phyloP scores from a whole-genome alignment of 2,888 invertebrate genomes.

The Iselma pallidipennis region DNA sequence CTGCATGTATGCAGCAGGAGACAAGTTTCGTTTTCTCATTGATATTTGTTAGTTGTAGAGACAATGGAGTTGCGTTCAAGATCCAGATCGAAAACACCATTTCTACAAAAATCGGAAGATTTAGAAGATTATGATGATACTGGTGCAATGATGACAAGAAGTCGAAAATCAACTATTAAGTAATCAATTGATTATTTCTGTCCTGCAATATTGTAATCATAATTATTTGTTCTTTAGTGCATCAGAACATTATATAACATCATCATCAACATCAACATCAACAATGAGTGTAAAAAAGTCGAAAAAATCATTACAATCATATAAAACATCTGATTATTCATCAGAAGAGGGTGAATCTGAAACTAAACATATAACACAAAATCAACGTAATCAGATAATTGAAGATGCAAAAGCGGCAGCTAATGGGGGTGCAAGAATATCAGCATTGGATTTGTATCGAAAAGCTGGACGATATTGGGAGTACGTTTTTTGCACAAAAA shows the following conservation, averaged over 20 bases:
- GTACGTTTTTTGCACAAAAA: constrained; percentile 59
- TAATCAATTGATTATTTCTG: not conserved
- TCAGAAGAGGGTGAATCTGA: constrained; percentile 61
- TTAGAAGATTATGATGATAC: constrained; percentile 58
- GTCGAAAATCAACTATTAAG: constrained; percentile 55
- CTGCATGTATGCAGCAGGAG: constrained; percentile 20
- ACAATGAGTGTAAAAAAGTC: constrained; percentile 38
- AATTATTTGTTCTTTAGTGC: constrained; percentile 48
- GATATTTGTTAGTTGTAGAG: constrained; percentile 19
- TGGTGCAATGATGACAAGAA: constrained; percentile 39
- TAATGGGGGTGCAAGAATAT: constrained; percentile 61
- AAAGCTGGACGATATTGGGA: constrained; percentile 84
- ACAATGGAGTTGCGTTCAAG: constrained; percentile 65
- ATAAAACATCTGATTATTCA: constrained; percentile 67
- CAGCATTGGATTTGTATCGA: constrained; percentile 75
- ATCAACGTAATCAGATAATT: constrained; percentile 50
- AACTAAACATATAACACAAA: constrained; percentile 56
- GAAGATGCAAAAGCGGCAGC: constrained; percentile 61
- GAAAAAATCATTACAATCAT: constrained; percentile 33
- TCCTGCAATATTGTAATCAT: constrained; percentile 28
- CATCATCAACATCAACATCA: not conserved
- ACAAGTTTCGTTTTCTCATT: constrained; percentile 9
- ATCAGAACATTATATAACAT: constrained; percentile 37
- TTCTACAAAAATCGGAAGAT: constrained; percentile 63
- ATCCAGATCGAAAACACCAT: constrained; percentile 73